Percentiles rank a stretch among this genome's conserved stretches.
Conservation (phyloP, 2,113 vertebrate genomes). For the Fulica atra region DNA sequence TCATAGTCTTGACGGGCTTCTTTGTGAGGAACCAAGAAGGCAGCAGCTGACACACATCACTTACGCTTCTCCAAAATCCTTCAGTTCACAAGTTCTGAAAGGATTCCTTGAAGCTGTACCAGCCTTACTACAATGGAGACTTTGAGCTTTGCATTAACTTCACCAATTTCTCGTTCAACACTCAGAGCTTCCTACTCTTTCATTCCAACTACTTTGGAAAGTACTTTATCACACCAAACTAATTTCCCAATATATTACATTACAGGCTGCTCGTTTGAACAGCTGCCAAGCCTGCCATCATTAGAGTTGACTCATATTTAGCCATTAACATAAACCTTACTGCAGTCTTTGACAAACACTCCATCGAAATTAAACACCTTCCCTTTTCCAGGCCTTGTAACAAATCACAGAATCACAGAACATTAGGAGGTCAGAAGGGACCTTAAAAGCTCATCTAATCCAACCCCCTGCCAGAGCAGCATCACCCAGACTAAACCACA, state of each 20-base stretch:
- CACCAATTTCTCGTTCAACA: neutral
- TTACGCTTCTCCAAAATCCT: neutral
- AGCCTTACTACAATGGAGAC: neutral
- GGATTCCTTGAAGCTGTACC: neutral
- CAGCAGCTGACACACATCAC: neutral
- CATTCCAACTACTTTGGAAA: neutral
- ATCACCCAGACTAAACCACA: too few species aligned
- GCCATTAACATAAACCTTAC: slow-evolving; percentile 3
- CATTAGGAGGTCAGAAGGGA: too few species aligned
- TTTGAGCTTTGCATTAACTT: neutral
- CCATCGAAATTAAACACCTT: neutral
- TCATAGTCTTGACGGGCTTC: neutral
- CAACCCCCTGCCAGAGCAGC: too few species aligned
- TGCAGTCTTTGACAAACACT: neutral
- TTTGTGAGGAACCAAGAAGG: neutral
- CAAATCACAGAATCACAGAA: neutral
- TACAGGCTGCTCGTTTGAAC: neutral
- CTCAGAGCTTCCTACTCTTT: neutral
- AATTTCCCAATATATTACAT: neutral
- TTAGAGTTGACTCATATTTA: neutral
- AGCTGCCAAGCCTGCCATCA: neutral
- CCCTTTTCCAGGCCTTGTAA: neutral
- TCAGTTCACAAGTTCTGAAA: neutral
- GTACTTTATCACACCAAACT: neutral
- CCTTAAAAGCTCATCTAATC: too few species aligned